A percentile compares a stretch with the other conserved stretches of the same genome.
Evolutionary conservation across 2,888 invertebrate genomes (phyloP).

Genomic region (Cremastinae sp.): DNA sequence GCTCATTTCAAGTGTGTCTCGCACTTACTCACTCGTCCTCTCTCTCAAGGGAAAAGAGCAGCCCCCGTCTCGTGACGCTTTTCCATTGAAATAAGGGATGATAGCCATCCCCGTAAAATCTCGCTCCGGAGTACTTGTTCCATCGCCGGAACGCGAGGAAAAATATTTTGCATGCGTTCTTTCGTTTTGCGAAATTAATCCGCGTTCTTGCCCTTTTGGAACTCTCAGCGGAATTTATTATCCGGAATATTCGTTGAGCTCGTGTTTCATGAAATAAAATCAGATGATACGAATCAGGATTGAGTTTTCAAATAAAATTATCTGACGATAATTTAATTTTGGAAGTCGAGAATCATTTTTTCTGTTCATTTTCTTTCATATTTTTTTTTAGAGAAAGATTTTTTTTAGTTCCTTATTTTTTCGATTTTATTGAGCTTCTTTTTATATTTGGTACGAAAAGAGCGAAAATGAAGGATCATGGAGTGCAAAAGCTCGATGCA

Average conservation of each 20-base stretch:
- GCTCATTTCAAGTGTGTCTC: slow-evolving; percentile 42
- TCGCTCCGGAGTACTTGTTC: slow-evolving; percentile 66
- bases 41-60: slow-evolving; percentile 5
- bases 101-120: slow-evolving; percentile 50
- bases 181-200: neutral
- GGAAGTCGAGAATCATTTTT: too few relatives aligned
- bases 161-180: slow-evolving; percentile 34
- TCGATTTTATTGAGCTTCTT: too few relatives aligned
- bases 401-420: too few relatives aligned
- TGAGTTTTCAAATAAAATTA: too few relatives aligned
- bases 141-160: neutral
- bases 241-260: too few relatives aligned
- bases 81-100: slow-evolving; percentile 12
- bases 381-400: too few relatives aligned
- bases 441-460: neutral
- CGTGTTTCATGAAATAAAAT: too few relatives aligned
- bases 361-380: too few relatives aligned
- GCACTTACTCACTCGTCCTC: slow-evolving; percentile 20
- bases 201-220: neutral
- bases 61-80: slow-evolving; percentile 12
- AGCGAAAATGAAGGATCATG: slow-evolving; percentile 37
- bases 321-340: too few relatives aligned
- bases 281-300: too few relatives aligned
- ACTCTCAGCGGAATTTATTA: too few relatives aligned
- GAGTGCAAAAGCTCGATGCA: slow-evolving; percentile 55